These are phyloP conservation scores for Ectemnius continuus DNA, from an alignment of 2,888 invertebrate species.

Conservation along the genomic window DNA sequence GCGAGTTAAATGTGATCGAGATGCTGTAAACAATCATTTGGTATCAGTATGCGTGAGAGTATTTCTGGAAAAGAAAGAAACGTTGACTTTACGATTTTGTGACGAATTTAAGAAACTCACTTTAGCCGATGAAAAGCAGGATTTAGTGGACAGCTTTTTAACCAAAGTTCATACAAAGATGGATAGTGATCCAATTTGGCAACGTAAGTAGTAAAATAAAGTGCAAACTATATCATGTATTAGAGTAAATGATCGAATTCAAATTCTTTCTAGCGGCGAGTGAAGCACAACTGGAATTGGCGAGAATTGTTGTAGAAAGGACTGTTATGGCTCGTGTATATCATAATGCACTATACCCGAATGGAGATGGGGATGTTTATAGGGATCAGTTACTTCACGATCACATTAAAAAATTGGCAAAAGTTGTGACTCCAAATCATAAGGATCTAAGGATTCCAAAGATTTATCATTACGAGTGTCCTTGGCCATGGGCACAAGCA, in stretches of 20 bases:
- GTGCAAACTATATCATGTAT: not conserved
- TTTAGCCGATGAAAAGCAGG: slow-evolving; percentile 94
- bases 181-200: slow-evolving; percentile 85
- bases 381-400: slow-evolving; percentile 93
- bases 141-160: slow-evolving; percentile 91
- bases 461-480: slow-evolving; percentile 92
- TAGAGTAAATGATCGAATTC: no score
- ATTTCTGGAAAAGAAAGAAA: slow-evolving; percentile 89
- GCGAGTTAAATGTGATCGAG: slow-evolving; percentile 84
- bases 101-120: slow-evolving; percentile 88
- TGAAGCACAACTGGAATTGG: slow-evolving; percentile 85
- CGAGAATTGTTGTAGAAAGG: slow-evolving; percentile 91
- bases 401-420: slow-evolving; percentile 91
- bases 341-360: slow-evolving; percentile 95
- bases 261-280: slow-evolving; percentile 81
- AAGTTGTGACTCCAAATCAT: slow-evolving; percentile 87
- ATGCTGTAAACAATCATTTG: slow-evolving; percentile 86
- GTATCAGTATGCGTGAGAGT: slow-evolving; percentile 87
- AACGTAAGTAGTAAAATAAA: slow-evolving; percentile 79
- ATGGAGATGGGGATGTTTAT: slow-evolving; percentile 96
- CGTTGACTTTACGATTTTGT: slow-evolving; percentile 86
- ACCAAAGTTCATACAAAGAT: slow-evolving; percentile 84
- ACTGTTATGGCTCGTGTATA: slow-evolving; percentile 95
- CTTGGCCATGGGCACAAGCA: slow-evolving; percentile 96
- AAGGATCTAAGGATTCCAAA: slow-evolving; percentile 90